Percentiles rank a stretch among this genome's conserved stretches.
Conservation (phyloP, 2,888 invertebrate species). For the Horisme vitalbata region DNA sequence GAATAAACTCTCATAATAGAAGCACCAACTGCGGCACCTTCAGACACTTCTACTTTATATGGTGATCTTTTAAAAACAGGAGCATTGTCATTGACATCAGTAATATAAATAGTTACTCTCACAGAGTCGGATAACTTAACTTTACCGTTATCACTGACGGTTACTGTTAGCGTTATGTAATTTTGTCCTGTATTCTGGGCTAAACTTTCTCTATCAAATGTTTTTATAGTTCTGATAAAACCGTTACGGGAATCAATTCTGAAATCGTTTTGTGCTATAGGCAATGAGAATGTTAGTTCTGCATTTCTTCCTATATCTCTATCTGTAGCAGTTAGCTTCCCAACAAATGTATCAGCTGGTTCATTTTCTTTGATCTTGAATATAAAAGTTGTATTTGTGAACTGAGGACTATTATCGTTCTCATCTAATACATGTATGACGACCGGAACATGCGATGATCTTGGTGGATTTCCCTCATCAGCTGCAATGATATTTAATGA, state of each 20-base stretch:
- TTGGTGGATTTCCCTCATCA: slow-evolving; percentile 90
- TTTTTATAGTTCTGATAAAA: slow-evolving; percentile 91
- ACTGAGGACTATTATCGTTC: slow-evolving; percentile 97
- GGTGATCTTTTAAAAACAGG: slow-evolving; percentile 92
- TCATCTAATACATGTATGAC: slow-evolving; percentile 97
- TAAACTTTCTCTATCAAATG: slow-evolving; percentile 94
- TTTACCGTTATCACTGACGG: slow-evolving; percentile 92
- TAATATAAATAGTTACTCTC: slow-evolving; percentile 92
- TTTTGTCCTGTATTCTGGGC: slow-evolving; percentile 90
- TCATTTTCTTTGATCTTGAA: slow-evolving; percentile 95
- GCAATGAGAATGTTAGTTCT: slow-evolving; percentile 92
- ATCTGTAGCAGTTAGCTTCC: slow-evolving; percentile 94
- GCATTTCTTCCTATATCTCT: slow-evolving; percentile 95
- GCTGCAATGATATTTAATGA: slow-evolving; percentile 92
- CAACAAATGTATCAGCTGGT: slow-evolving; percentile 94
- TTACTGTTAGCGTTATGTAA: slow-evolving; percentile 92
- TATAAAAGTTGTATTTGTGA: slow-evolving; percentile 94
- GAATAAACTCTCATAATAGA: slow-evolving; percentile 94
- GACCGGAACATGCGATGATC: slow-evolving; percentile 93
- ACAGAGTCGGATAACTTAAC: slow-evolving; percentile 91
- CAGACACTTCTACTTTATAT: slow-evolving; percentile 94
- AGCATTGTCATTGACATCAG: slow-evolving; percentile 95
- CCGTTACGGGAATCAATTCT: slow-evolving; percentile 95
- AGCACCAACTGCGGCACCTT: slow-evolving; percentile 91
- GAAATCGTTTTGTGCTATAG: slow-evolving; percentile 90